Evolutionary conservation across 2,797 vertebrate genomes (phyloP).

Genomic region (Semaprochilodus insignis): DNA sequence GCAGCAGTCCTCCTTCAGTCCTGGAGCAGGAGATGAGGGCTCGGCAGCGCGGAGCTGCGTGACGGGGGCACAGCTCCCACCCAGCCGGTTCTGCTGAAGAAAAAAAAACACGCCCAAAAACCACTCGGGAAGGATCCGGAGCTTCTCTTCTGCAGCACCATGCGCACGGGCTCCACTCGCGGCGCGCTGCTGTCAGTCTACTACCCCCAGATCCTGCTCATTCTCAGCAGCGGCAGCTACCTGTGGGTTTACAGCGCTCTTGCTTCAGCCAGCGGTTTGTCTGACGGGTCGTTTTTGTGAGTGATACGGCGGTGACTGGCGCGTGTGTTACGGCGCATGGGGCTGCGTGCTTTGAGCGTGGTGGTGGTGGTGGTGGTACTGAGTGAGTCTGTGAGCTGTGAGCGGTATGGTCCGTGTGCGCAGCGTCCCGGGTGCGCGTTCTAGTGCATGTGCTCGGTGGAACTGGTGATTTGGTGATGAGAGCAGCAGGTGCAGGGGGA

Average conservation of each 20-base stretch:
- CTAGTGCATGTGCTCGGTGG: background rate
- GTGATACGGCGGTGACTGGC: background rate
- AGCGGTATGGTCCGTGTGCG: background rate
- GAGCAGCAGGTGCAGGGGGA: conserved; percentile 6
- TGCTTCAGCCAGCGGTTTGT: background rate
- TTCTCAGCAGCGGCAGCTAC: conserved; percentile 98
- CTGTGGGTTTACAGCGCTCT: conserved; percentile 85
- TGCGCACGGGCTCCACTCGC: conserved; percentile 93
- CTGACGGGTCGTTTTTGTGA: background rate
- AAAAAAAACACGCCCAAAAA: conserved; percentile 4
- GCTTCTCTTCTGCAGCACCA: conserved; percentile 79
- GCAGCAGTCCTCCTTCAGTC: conserved; percentile 75
- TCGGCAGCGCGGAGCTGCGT: conserved; percentile 78
- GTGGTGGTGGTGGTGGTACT: background rate
- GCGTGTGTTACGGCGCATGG: background rate
- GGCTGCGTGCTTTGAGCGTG: too few species aligned
- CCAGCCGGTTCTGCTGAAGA: conserved; percentile 25
- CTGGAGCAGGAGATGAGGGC: conserved; percentile 85
- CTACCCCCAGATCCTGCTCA: conserved; percentile 97
- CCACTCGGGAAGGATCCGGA: conserved; percentile 36
- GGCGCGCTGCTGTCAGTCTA: conserved; percentile 93
- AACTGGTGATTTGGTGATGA: conserved; percentile 3
- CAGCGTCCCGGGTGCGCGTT: background rate
- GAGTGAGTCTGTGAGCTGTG: background rate
- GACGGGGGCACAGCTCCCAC: conserved; percentile 54